Percentiles rank a stretch among this genome's conserved stretches.
phyloP scores from a whole-genome alignment of 2,888 invertebrate genomes.

The Andrena marginata region DNA sequence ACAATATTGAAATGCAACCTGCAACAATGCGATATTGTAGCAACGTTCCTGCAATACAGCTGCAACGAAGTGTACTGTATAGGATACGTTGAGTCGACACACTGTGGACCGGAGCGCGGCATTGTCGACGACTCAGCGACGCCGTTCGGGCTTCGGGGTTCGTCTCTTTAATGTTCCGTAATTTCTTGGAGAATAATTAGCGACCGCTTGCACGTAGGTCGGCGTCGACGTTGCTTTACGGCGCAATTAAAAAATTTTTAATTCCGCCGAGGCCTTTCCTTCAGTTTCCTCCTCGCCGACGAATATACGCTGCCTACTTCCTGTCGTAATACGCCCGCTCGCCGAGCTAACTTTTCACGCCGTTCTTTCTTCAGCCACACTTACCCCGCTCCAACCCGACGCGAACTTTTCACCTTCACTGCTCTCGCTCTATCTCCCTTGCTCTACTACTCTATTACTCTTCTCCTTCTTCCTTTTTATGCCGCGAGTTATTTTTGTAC shows the following conservation, averaged over 20 bases:
- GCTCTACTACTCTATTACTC: neutral
- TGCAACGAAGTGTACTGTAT: no score
- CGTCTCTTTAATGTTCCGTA: constrained; percentile 49
- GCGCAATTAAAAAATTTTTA: constrained; percentile 60
- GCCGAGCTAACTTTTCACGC: constrained; percentile 30
- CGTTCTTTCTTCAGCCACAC: constrained; percentile 33
- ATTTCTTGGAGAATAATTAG: constrained; percentile 62
- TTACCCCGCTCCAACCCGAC: constrained; percentile 47
- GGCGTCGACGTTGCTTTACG: constrained; percentile 38
- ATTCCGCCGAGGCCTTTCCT: constrained; percentile 18
- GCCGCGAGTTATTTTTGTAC: constrained; percentile 34
- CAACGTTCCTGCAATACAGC: no score
- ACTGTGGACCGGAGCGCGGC: constrained; percentile 7
- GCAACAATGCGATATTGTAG: no score
- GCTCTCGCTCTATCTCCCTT: neutral
- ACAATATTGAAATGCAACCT: no score
- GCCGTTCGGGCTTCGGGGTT: constrained; percentile 21
- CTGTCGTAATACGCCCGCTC: constrained; percentile 8
- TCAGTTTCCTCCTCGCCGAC: neutral
- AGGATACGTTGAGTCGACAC: no score
- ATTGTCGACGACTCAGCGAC: constrained; percentile 42
- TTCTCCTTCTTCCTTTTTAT: neutral
- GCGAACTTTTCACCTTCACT: constrained; percentile 35
- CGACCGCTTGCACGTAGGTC: constrained; percentile 33
- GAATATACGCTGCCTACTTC: constrained; percentile 3